Percentiles rank a stretch among this genome's conserved stretches.
Conservation (phyloP, 1,140 invertebrate species). For the Zaprionus kolodkinae region DNA sequence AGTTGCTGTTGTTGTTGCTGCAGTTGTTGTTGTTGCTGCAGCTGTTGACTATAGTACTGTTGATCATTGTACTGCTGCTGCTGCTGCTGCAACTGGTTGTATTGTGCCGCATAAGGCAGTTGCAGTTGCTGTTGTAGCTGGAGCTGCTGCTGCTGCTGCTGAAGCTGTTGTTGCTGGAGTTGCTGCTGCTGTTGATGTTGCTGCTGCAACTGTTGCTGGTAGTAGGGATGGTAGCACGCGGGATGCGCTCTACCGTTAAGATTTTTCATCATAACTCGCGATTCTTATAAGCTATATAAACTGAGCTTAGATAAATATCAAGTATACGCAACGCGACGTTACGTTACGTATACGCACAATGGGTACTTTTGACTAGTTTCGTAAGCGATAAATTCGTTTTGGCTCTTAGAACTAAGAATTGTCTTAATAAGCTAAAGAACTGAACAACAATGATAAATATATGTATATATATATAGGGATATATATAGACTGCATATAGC, state of each 20-base stretch:
- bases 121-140: conserved; percentile 50
- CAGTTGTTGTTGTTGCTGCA: conserved; percentile 54
- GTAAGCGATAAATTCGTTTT: conserved; percentile 37
- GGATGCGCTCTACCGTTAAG: conserved; percentile 75
- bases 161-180: conserved; percentile 45
- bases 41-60: conserved; percentile 57
- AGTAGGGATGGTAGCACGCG: conserved; percentile 75
- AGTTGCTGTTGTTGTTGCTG: conserved; percentile 55
- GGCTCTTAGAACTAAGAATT: conserved; percentile 27
- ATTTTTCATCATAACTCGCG: conserved; percentile 72
- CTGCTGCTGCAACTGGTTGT: conserved; percentile 48
- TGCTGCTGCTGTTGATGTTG: conserved; percentile 60
- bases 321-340: conserved; percentile 61
- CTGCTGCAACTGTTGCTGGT: conserved; percentile 62
- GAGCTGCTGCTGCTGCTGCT: conserved; percentile 49
- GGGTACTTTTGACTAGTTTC: conserved; percentile 67
- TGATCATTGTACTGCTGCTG: conserved; percentile 42
- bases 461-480: conserved; percentile 24
- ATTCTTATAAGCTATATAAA: conserved; percentile 36
- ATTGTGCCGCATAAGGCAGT: conserved; percentile 46
- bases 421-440: conserved; percentile 27
- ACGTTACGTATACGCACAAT: conserved; percentile 72
- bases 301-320: conserved; percentile 59
- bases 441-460: conserved; percentile 60
- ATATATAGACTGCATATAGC: conserved; percentile 17